These are phyloP conservation scores for Channa striata DNA, from an alignment of 2,797 vertebrate genomes.

Conservation along the genomic window DNA sequence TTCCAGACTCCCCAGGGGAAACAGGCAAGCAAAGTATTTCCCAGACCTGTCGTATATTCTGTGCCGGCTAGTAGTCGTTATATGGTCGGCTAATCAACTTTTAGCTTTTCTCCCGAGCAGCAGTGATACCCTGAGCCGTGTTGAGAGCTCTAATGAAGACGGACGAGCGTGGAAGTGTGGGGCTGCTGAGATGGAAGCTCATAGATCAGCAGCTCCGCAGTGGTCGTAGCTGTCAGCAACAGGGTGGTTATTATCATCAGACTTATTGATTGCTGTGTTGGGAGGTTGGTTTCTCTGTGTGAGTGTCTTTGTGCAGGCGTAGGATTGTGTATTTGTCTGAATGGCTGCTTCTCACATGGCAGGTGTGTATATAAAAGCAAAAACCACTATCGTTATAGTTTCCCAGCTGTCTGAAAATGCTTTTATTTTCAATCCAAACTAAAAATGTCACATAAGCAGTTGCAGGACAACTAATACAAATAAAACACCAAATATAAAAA, in stretches of 20 bases:
- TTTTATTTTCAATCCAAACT: background rate
- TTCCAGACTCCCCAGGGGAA: constrained; percentile 38
- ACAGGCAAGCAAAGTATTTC: constrained; percentile 44
- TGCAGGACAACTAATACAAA: too few species aligned
- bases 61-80: constrained; percentile 37
- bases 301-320: background rate
- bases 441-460: too few species aligned
- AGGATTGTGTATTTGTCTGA: too few species aligned
- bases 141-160: constrained; percentile 67
- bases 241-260: constrained; percentile 47
- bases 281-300: constrained; percentile 6
- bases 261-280: constrained; percentile 54
- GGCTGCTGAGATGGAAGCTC: constrained; percentile 19
- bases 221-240: constrained; percentile 36
- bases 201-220: constrained; percentile 40
- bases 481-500: too few species aligned
- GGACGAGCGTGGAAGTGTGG: constrained; percentile 40
- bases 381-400: too few species aligned
- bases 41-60: constrained; percentile 41
- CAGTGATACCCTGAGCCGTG: background rate
- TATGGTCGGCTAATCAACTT: constrained; percentile 61
- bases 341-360: too few species aligned
- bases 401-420: too few species aligned
- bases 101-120: constrained; percentile 44
- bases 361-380: too few species aligned